A percentile compares a stretch with the other conserved stretches of the same genome.
phyloP scores from a whole-genome alignment of 2,888 invertebrate species.

The Punctoribates punctum region DNA sequence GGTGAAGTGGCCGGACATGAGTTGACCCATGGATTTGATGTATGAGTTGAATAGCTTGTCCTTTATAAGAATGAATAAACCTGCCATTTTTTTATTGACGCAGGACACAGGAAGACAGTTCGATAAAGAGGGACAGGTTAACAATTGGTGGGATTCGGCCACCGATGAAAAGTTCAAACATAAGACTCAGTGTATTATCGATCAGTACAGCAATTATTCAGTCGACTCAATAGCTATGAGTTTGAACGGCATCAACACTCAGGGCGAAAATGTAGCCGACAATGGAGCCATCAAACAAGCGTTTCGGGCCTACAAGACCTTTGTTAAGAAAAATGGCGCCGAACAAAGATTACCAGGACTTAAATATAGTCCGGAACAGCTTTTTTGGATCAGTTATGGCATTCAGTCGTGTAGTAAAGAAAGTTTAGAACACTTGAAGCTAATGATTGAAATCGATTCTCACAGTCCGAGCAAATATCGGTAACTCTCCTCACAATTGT shows the following conservation, averaged over 20 bases:
- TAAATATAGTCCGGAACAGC: conserved; percentile 59
- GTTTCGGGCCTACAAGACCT: conserved; percentile 59
- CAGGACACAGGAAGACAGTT: conserved; percentile 54
- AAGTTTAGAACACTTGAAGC: conserved; percentile 28
- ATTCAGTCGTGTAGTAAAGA: conserved; percentile 56
- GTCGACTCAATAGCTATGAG: conserved; percentile 66
- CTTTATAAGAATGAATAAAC: too few species aligned
- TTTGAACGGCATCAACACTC: conserved; percentile 85
- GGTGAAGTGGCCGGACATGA: conserved; percentile 89
- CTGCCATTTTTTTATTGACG: too few species aligned
- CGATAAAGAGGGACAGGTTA: conserved; percentile 47
- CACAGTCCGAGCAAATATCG: conserved; percentile 49
- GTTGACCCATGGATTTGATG: conserved; percentile 66
- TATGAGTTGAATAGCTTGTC: not conserved
- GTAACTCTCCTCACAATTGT: not conserved
- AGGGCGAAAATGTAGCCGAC: conserved; percentile 92
- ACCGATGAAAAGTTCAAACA: conserved; percentile 58
- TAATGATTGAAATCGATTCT: conserved; percentile 39
- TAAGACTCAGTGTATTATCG: conserved; percentile 46
- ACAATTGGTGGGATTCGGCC: conserved; percentile 47
- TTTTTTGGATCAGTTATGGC: conserved; percentile 78
- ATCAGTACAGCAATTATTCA: conserved; percentile 47
- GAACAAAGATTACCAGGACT: conserved; percentile 46
- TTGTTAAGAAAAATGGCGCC: not conserved
- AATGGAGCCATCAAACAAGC: conserved; percentile 90